Conservation (phyloP, 2,888 invertebrate species). For the Phengaris arion region DNA sequence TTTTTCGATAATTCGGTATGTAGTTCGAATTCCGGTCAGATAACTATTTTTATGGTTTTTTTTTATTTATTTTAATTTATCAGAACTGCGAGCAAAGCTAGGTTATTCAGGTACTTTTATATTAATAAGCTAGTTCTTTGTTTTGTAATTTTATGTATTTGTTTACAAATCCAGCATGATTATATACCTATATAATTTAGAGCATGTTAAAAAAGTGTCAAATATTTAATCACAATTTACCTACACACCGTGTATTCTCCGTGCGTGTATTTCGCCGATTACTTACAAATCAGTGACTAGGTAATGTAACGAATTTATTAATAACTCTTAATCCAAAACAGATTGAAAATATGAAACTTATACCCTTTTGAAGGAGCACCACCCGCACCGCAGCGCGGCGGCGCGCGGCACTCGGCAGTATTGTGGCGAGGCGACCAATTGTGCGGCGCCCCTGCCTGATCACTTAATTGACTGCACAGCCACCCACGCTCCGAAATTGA, state of each 20-base stretch:
- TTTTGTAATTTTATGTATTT: background rate
- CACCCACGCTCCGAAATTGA: conserved; percentile 42
- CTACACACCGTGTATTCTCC: no score
- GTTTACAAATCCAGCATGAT: background rate
- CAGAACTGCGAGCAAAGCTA: no score
- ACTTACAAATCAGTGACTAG: background rate
- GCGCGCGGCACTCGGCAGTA: conserved; percentile 31
- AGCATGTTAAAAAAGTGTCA: no score
- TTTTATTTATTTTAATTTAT: no score
- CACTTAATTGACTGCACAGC: conserved; percentile 76
- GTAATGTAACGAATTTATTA: background rate
- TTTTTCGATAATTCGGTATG: no score
- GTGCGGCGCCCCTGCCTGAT: conserved; percentile 75
- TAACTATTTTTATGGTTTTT: no score
- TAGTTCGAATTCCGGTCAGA: no score
- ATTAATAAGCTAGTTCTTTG: background rate
- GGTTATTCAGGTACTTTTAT: no score
- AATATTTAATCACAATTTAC: no score
- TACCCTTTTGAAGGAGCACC: background rate
- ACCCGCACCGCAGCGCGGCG: background rate
- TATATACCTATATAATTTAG: no score
- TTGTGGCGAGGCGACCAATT: conserved; percentile 77
- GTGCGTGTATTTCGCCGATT: background rate
- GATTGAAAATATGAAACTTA: conserved; percentile 2
- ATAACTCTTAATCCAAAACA: conserved; percentile 11